phyloP scores from a whole-genome alignment of 2,888 invertebrate genomes.

The Himalopsyche kuldschensis region DNA sequence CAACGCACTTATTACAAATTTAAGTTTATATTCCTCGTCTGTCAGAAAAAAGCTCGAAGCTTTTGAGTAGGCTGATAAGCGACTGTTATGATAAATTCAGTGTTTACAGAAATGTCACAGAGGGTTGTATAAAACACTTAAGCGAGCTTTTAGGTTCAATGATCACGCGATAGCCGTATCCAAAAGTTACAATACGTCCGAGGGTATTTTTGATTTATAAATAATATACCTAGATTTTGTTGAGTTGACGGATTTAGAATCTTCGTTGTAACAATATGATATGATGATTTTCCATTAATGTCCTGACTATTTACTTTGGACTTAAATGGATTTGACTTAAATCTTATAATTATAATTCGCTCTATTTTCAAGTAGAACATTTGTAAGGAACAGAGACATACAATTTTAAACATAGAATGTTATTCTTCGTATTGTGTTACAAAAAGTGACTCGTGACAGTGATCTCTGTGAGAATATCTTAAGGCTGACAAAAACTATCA shows the following conservation, averaged over 20 bases:
- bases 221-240: background rate
- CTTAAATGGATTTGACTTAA: too few species aligned
- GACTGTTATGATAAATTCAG: conserved; percentile 30
- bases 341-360: too few species aligned
- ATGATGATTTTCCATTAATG: too few species aligned
- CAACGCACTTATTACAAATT: too few species aligned
- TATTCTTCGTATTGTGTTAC: too few species aligned
- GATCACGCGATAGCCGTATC: background rate
- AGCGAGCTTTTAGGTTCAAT: background rate
- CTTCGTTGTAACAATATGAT: background rate
- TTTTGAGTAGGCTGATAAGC: background rate
- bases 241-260: background rate
- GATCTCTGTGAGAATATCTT: too few species aligned
- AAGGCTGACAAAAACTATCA: too few species aligned
- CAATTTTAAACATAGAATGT: too few species aligned
- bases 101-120: conserved; percentile 35
- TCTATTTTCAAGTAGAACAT: too few species aligned
- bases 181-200: background rate
- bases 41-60: background rate
- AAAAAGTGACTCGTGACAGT: too few species aligned
- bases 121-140: conserved; percentile 31
- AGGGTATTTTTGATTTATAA: background rate
- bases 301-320: too few species aligned
- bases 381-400: too few species aligned
- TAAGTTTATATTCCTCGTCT: background rate